Evolutionary conservation across 2,888 invertebrate genomes (phyloP).

Genomic region (Calameuta pallipes): DNA sequence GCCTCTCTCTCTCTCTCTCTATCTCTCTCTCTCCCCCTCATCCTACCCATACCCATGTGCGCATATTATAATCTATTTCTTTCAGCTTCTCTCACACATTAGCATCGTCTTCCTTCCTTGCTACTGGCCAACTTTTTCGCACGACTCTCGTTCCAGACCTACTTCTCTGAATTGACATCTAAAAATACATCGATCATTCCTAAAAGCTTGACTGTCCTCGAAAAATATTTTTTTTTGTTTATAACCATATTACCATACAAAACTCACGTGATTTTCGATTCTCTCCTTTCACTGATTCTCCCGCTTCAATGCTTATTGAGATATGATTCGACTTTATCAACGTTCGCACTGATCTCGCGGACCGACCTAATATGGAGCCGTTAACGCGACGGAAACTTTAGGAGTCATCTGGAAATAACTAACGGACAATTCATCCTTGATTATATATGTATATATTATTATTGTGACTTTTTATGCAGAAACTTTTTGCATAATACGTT

Average conservation of each 20-base stretch:
- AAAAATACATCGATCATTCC: too few species aligned
- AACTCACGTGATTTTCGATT: too few species aligned
- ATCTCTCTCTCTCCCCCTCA: not conserved
- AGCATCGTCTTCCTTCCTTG: too few species aligned
- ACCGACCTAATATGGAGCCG: not conserved
- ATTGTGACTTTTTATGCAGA: not conserved
- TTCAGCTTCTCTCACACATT: not conserved
- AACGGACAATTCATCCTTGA: not conserved
- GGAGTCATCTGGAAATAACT: not conserved
- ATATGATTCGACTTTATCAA: too few species aligned
- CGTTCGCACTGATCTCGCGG: not conserved
- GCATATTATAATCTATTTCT: not conserved
- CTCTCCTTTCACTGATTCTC: too few species aligned
- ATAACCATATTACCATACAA: too few species aligned
- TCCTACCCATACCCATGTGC: not conserved
- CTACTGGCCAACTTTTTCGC: too few species aligned
- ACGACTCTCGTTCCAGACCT: too few species aligned
- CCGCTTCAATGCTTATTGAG: too few species aligned
- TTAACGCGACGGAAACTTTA: not conserved
- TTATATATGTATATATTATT: not conserved
- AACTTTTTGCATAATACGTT: not conserved
- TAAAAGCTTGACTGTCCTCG: too few species aligned
- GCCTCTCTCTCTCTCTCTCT: not conserved
- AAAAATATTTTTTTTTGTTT: too few species aligned
- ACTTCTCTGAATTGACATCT: too few species aligned